phyloP scores from a whole-genome alignment of 2,888 invertebrate species.

The Drosophila merina region DNA sequence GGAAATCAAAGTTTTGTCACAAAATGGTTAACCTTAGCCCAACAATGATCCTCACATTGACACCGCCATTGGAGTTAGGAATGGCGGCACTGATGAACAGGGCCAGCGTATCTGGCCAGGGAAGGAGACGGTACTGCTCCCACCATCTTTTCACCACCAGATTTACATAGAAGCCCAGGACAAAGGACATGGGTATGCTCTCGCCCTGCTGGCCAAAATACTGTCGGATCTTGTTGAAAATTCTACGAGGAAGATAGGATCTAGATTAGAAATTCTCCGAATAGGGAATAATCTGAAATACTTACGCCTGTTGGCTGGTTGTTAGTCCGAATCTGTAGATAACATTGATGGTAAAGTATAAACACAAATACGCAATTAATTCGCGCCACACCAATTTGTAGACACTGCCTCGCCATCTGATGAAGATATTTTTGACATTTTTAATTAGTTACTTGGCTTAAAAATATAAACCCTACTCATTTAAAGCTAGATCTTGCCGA shows the following conservation, averaged over 20 bases:
- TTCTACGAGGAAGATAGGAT: constrained; percentile 85
- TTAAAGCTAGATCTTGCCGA: constrained; percentile 11
- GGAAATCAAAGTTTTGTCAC: constrained; percentile 67
- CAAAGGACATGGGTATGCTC: constrained; percentile 97
- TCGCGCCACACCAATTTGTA: constrained; percentile 98
- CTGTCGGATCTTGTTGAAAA: constrained; percentile 93
- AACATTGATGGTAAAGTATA: constrained; percentile 94
- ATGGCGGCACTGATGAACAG: constrained; percentile 96
- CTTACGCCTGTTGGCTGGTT: constrained; percentile 91
- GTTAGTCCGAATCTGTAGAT: constrained; percentile 93
- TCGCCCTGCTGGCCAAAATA: constrained; percentile 95
- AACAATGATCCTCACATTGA: constrained; percentile 67
- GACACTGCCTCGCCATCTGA: constrained; percentile 97
- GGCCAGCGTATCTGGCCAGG: constrained; percentile 97
- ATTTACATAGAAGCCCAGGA: constrained; percentile 97
- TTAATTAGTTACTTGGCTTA: constrained; percentile 15
- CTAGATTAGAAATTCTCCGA: background rate
- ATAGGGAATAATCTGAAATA: constrained; percentile 21
- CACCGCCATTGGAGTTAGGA: constrained; percentile 88
- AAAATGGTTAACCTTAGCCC: background rate
- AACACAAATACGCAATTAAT: constrained; percentile 92
- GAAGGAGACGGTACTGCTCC: constrained; percentile 96
- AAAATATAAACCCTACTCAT: constrained; percentile 14
- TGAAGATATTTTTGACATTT: constrained; percentile 78
- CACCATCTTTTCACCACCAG: constrained; percentile 97